Conservation (phyloP, 2,113 vertebrate species). For the Pelobates fuscus region DNA sequence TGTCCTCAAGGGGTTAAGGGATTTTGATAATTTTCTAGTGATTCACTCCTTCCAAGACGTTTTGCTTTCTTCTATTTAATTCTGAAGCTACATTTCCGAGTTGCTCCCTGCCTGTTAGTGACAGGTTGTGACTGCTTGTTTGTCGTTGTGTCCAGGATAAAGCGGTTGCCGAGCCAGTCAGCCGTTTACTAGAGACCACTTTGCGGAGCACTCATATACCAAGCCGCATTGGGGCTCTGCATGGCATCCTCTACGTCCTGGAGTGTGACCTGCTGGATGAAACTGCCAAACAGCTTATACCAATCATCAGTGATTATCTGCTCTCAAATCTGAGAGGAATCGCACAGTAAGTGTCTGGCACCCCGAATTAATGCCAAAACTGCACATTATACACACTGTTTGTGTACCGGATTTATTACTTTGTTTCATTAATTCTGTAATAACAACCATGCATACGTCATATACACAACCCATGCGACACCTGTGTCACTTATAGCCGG, state of each 20-base stretch:
- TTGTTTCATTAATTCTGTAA: neutral
- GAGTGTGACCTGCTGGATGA: conserved; percentile 96
- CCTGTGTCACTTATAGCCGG: too few relatives aligned
- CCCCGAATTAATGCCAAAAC: too few relatives aligned
- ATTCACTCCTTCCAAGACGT: too few relatives aligned
- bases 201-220: conserved; percentile 92
- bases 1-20: too few relatives aligned
- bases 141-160: conserved; percentile 77
- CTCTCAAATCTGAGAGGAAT: conserved; percentile 84
- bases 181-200: conserved; percentile 87
- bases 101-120: too few relatives aligned
- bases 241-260: conserved; percentile 90
- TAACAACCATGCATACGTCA: too few relatives aligned
- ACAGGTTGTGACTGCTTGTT: too few relatives aligned
- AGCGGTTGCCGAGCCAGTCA: conserved; percentile 88
- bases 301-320: conserved; percentile 86
- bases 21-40: too few relatives aligned
- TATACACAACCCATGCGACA: too few relatives aligned
- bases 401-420: neutral
- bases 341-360: conserved; percentile 80
- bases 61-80: too few relatives aligned
- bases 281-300: conserved; percentile 90
- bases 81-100: too few relatives aligned
- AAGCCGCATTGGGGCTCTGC: conserved; percentile 89
- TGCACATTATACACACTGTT: too few relatives aligned